These are phyloP conservation scores for Podarcis raffonei DNA, from an alignment of 2,113 vertebrate genomes.

Conservation along the genomic window DNA sequence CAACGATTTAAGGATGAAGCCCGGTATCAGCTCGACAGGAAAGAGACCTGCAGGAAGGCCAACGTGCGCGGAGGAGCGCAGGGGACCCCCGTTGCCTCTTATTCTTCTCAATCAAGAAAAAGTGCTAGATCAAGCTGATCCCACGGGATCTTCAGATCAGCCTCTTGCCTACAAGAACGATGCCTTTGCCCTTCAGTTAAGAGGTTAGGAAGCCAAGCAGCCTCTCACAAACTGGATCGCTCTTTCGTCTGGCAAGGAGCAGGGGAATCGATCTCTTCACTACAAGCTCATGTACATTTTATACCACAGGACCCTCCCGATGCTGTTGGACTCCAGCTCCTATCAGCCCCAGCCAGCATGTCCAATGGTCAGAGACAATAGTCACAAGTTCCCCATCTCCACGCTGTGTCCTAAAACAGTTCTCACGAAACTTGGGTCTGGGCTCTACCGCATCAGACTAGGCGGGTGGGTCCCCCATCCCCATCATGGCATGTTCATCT, in stretches of 20 bases:
- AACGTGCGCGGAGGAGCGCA: too few relatives aligned
- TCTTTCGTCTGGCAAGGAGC: neutral
- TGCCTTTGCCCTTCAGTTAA: neutral
- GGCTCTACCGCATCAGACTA: neutral
- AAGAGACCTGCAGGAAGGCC: too few relatives aligned
- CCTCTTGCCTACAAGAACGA: neutral
- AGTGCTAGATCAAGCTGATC: neutral
- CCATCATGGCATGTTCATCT: neutral
- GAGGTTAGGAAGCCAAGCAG: too few relatives aligned
- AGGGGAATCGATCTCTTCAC: too few relatives aligned
- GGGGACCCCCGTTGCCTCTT: neutral
- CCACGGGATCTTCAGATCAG: neutral
- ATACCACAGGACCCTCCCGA: neutral
- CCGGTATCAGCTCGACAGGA: neutral
- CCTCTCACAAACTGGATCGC: neutral
- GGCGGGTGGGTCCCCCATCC: neutral
- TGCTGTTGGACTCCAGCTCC: neutral
- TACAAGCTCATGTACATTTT: too few relatives aligned
- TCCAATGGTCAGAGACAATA: neutral
- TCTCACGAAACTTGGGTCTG: neutral
- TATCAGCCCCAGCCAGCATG: neutral
- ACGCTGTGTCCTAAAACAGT: neutral
- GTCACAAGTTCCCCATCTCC: neutral
- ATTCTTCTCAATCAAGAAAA: neutral
- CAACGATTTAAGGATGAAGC: constrained; percentile 70